Conservation (phyloP, 1,140 invertebrate genomes). For the Oryctes rhinoceros region DNA sequence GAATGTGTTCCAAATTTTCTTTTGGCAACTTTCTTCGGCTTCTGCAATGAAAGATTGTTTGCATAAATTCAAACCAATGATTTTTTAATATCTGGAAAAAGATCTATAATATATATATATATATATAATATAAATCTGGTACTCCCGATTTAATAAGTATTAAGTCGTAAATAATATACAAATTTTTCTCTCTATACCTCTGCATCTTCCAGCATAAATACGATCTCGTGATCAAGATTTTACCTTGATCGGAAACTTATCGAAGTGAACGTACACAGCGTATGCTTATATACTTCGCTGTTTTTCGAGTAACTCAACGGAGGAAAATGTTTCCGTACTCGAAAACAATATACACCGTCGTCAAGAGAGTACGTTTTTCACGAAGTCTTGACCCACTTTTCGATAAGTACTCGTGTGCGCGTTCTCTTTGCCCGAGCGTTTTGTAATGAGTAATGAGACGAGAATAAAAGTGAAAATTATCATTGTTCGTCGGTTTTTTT, state of each 20-base stretch:
- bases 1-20: too few species aligned
- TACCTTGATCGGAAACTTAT: not conserved
- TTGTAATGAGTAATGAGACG: conserved; percentile 5
- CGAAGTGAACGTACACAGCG: not conserved
- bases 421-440: not conserved
- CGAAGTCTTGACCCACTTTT: conserved; percentile 9
- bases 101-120: too few species aligned
- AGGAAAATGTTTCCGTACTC: conserved; percentile 5
- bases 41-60: too few species aligned
- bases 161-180: too few species aligned
- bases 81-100: too few species aligned
- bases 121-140: too few species aligned
- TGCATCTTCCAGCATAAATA: too few species aligned
- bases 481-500: not conserved
- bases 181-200: too few species aligned
- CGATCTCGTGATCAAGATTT: too few species aligned
- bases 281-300: not conserved
- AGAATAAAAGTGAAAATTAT: conserved; percentile 23
- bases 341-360: not conserved
- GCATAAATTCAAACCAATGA: too few species aligned
- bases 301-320: not conserved
- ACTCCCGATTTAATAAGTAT: too few species aligned
- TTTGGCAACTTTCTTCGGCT: too few species aligned
- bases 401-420: not conserved
- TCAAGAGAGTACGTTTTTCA: not conserved